Evolutionary conservation across 2,888 invertebrate species (phyloP).

Genomic region (Cheiracanthium punctorium): DNA sequence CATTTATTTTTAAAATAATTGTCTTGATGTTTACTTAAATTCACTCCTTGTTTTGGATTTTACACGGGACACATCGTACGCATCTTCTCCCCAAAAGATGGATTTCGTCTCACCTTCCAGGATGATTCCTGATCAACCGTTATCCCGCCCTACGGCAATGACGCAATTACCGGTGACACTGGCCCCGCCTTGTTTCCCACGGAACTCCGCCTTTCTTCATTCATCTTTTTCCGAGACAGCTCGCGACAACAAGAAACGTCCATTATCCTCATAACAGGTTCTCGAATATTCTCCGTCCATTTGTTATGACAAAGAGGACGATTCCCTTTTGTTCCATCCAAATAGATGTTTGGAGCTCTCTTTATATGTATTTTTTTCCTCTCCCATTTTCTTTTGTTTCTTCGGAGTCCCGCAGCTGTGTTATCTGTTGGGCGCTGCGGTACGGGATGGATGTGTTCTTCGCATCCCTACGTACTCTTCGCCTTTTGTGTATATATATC

Average conservation of each 20-base stretch:
- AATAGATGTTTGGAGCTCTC: not conserved
- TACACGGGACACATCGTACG: too few species aligned
- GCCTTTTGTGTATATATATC: too few species aligned
- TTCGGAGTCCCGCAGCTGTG: not conserved
- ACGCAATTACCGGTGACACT: conserved; percentile 67
- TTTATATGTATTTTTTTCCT: not conserved
- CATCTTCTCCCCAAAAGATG: too few species aligned
- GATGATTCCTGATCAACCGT: conserved; percentile 10
- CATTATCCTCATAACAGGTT: conserved; percentile 62
- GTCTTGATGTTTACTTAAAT: too few species aligned
- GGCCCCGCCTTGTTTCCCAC: conserved; percentile 44
- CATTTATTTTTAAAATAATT: too few species aligned
- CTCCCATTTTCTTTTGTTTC: not conserved
- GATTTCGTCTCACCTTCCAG: conserved; percentile 8
- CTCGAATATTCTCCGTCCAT: conserved; percentile 54
- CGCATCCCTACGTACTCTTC: not conserved
- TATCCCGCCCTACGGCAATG: conserved; percentile 52
- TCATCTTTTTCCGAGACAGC: conserved; percentile 42
- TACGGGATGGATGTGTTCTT: not conserved
- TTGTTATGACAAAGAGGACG: conserved; percentile 54
- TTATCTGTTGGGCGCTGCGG: not conserved
- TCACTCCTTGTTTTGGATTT: too few species aligned
- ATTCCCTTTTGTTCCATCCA: conserved; percentile 9
- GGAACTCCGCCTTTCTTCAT: conserved; percentile 58
- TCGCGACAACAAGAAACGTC: conserved; percentile 56